Evolutionary conservation across 2,113 vertebrate species (phyloP).

Genomic region (Panurus biarmicus): DNA sequence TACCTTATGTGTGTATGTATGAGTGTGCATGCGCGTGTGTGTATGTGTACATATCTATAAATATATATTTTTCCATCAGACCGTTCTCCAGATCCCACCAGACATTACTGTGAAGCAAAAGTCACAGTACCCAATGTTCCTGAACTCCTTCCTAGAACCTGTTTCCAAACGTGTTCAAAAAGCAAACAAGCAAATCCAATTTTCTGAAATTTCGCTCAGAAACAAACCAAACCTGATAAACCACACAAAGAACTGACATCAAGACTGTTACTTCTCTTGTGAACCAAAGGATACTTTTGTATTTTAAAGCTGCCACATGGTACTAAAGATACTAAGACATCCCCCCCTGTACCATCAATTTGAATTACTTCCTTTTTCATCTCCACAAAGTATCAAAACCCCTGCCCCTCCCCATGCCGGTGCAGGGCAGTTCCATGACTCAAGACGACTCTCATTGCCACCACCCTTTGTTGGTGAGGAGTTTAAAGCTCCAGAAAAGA

Average conservation of each 20-base stretch:
- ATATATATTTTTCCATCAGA: slow-evolving; percentile 33
- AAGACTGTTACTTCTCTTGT: slow-evolving; percentile 51
- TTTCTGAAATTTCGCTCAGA: background rate
- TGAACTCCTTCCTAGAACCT: slow-evolving; percentile 3
- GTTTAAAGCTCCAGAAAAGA: slow-evolving; percentile 62
- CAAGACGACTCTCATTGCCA: slow-evolving; percentile 34
- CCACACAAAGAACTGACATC: background rate
- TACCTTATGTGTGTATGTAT: background rate
- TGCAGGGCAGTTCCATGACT: slow-evolving; percentile 54
- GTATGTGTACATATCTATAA: slow-evolving; percentile 32
- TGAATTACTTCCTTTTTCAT: background rate
- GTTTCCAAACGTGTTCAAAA: background rate
- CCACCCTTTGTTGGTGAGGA: slow-evolving; percentile 32
- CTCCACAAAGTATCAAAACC: background rate
- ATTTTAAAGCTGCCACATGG: slow-evolving; percentile 66
- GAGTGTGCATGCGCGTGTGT: slow-evolving; percentile 6
- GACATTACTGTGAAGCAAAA: slow-evolving; percentile 47
- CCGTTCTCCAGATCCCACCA: slow-evolving; percentile 8
- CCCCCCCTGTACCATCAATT: slow-evolving; percentile 18
- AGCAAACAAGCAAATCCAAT: background rate
- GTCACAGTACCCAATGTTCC: slow-evolving; percentile 10
- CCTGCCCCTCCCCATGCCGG: background rate
- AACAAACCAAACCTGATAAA: background rate
- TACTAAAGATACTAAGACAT: slow-evolving; percentile 67
- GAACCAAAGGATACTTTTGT: slow-evolving; percentile 68